These are phyloP conservation scores for Dicrostonyx torquatus DNA, from an alignment of 2,797 vertebrate genomes.

Conservation along the genomic window DNA sequence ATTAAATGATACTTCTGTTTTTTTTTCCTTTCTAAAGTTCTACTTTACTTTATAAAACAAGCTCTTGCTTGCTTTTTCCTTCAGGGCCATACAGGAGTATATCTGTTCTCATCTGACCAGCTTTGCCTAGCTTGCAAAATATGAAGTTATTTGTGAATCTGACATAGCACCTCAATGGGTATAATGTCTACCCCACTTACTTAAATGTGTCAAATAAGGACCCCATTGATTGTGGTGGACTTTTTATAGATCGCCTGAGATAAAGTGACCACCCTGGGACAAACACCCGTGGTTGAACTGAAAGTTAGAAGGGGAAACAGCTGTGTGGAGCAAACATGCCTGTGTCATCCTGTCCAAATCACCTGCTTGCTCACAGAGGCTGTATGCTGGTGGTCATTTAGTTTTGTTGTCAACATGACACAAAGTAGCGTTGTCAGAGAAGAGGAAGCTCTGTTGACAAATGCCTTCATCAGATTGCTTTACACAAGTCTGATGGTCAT, in stretches of 20 bases:
- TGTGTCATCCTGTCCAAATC: background rate
- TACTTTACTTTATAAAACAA: no score
- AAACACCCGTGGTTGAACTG: background rate
- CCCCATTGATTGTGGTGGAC: background rate
- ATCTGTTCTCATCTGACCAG: background rate
- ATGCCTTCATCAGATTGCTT: background rate
- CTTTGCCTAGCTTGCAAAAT: background rate
- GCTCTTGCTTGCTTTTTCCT: background rate
- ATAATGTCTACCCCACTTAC: background rate
- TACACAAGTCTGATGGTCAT: background rate
- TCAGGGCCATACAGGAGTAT: background rate
- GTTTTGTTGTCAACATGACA: background rate
- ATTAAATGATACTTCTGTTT: background rate
- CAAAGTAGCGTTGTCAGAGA: background rate
- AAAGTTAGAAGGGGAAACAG: background rate
- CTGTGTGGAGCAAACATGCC: background rate
- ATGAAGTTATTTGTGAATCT: background rate
- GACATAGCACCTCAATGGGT: background rate
- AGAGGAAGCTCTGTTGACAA: background rate
- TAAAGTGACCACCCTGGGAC: background rate
- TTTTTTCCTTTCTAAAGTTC: background rate
- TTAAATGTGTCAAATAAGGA: background rate
- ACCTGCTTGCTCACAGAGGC: background rate
- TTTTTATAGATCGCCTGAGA: background rate
- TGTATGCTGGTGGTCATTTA: background rate